Base-by-base conservation (phyloP, 1,140 invertebrate genomes). In the Macrotrachela quadricornifera region DNA sequence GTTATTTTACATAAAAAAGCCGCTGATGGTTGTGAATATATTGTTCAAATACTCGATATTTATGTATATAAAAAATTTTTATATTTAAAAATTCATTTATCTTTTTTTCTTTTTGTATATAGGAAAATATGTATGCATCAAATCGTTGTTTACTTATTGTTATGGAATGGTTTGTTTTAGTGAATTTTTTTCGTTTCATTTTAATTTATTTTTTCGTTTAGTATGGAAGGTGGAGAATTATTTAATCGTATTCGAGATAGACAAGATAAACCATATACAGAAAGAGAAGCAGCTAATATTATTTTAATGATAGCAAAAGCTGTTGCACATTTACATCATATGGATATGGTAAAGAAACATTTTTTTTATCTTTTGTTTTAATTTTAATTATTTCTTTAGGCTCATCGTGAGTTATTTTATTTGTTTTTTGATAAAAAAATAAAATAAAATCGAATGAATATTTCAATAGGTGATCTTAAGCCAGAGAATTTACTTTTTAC, bases 241-340 rank as follows among this genome's bases (percentile, higher is more conserved):
- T 92, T 95, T 69, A 84, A 86, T 64, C 77, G 87, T 64, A 97
- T 97, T 68, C 87, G 95, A 73, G 84, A 92, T 50, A 77, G 83
- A 62, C 21, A 30, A 8, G 79, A 82, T 55, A 84, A 92, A 60
- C 80, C 81, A 44, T 94, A 95, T 67, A 94, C 86, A 15, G 88
- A 95, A 71, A 76, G 86, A 77, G 84, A 85, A 70, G 84, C 83
- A 55, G 83, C 83, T 45, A 79, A 83, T 73, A 83, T 96, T 58
- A 92, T 97, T 78, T 77, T 81, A 62, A 85, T 92, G 64, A 95
- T 97, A 62, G 90, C 87, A 64, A 79, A 83, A 46, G 90, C 92
- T n/a, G 85, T 96, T 0, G 80, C 83, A 59, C 85, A 85, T 69
- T 73, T 97, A 55, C 92, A 97, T 74, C 80, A 84, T 62, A 79